These are phyloP conservation scores for Apamea sordens DNA, from an alignment of 2,888 invertebrate species.

Conservation along the genomic window DNA sequence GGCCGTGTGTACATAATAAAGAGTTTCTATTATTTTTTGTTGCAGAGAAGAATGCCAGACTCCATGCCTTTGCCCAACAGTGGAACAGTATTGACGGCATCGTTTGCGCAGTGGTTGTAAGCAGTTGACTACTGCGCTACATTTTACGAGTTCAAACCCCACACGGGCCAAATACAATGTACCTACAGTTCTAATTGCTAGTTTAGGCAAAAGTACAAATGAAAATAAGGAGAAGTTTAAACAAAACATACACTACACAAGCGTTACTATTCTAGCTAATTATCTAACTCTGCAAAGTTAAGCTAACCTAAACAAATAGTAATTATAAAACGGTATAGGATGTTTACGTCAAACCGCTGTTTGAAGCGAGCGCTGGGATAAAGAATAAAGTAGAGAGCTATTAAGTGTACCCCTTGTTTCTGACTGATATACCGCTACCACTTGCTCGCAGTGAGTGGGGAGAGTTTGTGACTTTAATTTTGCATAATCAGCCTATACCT, in stretches of 20 bases:
- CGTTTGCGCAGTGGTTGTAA: too few species aligned
- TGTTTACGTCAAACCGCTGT: slow-evolving; percentile 45
- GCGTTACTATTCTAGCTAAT: slow-evolving; percentile 5
- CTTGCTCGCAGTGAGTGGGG: background rate
- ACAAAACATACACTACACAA: background rate
- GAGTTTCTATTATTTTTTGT: too few species aligned
- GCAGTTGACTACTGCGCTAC: background rate
- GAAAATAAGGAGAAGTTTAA: background rate
- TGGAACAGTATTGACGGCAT: background rate
- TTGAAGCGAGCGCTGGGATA: slow-evolving; percentile 34
- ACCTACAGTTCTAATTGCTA: background rate
- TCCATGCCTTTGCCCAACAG: too few species aligned
- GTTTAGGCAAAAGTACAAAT: background rate
- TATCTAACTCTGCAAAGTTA: background rate
- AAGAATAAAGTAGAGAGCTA: slow-evolving; percentile 67
- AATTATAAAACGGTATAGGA: slow-evolving; percentile 28
- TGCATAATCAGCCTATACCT: too few species aligned
- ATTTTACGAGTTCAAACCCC: background rate
- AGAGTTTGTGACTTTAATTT: background rate
- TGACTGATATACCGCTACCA: slow-evolving; percentile 52
- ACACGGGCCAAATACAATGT: background rate
- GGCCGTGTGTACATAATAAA: too few species aligned
- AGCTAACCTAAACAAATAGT: slow-evolving; percentile 32
- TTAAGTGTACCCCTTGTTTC: slow-evolving; percentile 63
- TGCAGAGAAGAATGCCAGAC: too few species aligned